Percentiles rank a stretch among this genome's conserved stretches.
These are phyloP conservation scores for Spodoptera litura DNA, from an alignment of 1,140 invertebrate genomes.

Conservation along the genomic window DNA sequence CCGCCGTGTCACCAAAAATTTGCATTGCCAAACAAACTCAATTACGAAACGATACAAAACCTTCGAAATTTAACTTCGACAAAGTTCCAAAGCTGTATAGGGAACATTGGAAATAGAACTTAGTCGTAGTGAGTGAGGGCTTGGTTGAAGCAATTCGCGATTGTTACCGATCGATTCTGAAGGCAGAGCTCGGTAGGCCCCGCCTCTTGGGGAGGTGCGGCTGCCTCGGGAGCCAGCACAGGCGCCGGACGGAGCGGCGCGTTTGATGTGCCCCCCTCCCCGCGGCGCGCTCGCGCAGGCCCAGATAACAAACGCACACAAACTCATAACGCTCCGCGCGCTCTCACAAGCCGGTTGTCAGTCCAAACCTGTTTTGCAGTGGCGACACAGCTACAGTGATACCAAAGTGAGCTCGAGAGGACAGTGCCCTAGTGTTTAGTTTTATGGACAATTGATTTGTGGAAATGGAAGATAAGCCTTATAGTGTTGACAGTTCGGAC, in stretches of 20 bases:
- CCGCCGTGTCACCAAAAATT: conserved; percentile 81
- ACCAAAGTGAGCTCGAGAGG: conserved; percentile 65
- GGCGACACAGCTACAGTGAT: conserved; percentile 64
- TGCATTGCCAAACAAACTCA: conserved; percentile 65
- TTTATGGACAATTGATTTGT: conserved; percentile 67
- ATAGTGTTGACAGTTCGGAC: conserved; percentile 83
- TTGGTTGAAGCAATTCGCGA: conserved; percentile 71
- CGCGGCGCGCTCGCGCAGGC: conserved; percentile 62
- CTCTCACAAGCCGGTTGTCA: conserved; percentile 81
- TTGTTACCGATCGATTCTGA: conserved; percentile 77
- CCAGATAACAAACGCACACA: conserved; percentile 78
- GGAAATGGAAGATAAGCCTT: conserved; percentile 83
- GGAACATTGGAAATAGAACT: conserved; percentile 56
- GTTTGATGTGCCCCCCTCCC: conserved; percentile 77
- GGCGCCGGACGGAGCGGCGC: conserved; percentile 73
- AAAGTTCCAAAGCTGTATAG: conserved; percentile 60
- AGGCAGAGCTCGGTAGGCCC: conserved; percentile 78
- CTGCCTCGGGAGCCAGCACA: conserved; percentile 81
- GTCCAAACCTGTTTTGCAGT: conserved; percentile 78
- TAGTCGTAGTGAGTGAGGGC: conserved; percentile 53
- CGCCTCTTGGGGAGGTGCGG: conserved; percentile 83
- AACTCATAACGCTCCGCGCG: conserved; percentile 78
- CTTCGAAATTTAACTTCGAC: conserved; percentile 50
- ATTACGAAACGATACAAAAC: conserved; percentile 62
- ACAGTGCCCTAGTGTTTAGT: conserved; percentile 70